These are phyloP conservation scores for Orius insidiosus DNA, from an alignment of 1,140 invertebrate genomes.

Conservation along the genomic window DNA sequence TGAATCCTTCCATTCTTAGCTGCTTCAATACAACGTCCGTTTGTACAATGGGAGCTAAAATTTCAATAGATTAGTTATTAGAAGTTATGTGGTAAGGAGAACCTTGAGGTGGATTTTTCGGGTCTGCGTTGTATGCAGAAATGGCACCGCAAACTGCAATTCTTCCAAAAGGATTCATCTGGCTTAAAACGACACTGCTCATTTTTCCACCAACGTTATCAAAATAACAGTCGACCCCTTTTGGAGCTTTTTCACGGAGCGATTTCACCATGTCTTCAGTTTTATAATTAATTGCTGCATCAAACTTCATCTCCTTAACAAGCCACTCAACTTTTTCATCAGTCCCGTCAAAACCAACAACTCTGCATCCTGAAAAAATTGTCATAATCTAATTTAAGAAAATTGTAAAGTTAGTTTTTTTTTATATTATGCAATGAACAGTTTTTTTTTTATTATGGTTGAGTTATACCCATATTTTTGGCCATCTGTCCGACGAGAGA, in stretches of 20 bases:
- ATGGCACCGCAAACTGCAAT: slow-evolving; percentile 30
- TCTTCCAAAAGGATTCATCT: slow-evolving; percentile 27
- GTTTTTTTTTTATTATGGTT: too few relatives aligned
- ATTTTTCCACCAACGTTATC: slow-evolving; percentile 33
- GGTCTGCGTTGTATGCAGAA: slow-evolving; percentile 24
- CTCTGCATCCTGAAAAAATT: slow-evolving; percentile 32
- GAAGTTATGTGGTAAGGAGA: too few relatives aligned
- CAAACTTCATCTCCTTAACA: slow-evolving; percentile 42
- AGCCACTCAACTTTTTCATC: slow-evolving; percentile 53
- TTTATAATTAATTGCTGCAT: slow-evolving; percentile 55
- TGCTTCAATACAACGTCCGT: slow-evolving; percentile 27
- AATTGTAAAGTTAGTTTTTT: too few relatives aligned
- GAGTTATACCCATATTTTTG: slow-evolving; percentile 32
- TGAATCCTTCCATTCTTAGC: slow-evolving; percentile 44
- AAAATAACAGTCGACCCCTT: slow-evolving; percentile 36
- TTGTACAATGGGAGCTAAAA: slow-evolving; percentile 25
- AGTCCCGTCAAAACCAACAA: slow-evolving; percentile 51
- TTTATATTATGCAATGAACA: too few relatives aligned
- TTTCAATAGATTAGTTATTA: too few relatives aligned
- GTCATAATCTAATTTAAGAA: too few relatives aligned
- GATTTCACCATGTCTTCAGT: slow-evolving; percentile 31
- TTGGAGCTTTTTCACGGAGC: slow-evolving; percentile 32
- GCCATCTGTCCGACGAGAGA: slow-evolving; percentile 56
- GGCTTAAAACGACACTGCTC: slow-evolving; percentile 24
- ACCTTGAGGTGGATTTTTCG: slow-evolving; percentile 21